Evolutionary conservation across 1,140 invertebrate species (phyloP), one percentile per base, ranked within the genome.

Genomic region (Bombus terrestris): DNA sequence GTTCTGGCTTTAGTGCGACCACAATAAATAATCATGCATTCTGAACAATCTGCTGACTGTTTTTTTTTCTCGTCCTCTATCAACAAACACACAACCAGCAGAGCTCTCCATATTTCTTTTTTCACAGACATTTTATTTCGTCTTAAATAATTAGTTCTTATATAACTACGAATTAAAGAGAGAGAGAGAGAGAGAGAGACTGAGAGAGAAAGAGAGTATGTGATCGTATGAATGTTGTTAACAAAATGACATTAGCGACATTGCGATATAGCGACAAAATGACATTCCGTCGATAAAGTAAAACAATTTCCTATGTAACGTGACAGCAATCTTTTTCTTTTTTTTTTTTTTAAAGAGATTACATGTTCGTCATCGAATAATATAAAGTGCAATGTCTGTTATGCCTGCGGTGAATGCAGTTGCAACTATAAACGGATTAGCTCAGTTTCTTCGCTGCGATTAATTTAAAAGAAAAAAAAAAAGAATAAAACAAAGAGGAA

Each of bases 71-170:
- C 64, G 10, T 35, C 41, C 43, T 69, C 25, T 69, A 66, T 39
- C 68, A 72, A 73, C 53, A 81, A n/a, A 74, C 53, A 57, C 53
- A 62, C 64, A 80, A 80, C 32, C 80, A 62, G 41, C 39, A 35
- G 39, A 62, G 25, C 28, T 78, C 75, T 41, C 59, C n/a, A 35
- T 47, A n/a, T n/a, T 59, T 79, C 35, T 57, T 66, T 37, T 66
- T 83, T 75, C 72, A n/a, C 68, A 84, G 68, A 79, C 39, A 80
- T 85, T 85, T 80, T 85, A 73, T 72, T 83, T 85, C 53, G 25
- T 85, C 41, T 85, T 85, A 85, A 85, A 85, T 80, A 85, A 85
- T 59, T 80, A 85, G 53, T 73, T 53, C 77, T 85, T 85, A 85
- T 41, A 22, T 66, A 85, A 80, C 53, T 85, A 85, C 25, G 32